Percentiles rank a stretch among this genome's conserved stretches.
Evolutionary conservation across 2,888 invertebrate genomes (phyloP).

Genomic region (Prosapia bicincta): DNA sequence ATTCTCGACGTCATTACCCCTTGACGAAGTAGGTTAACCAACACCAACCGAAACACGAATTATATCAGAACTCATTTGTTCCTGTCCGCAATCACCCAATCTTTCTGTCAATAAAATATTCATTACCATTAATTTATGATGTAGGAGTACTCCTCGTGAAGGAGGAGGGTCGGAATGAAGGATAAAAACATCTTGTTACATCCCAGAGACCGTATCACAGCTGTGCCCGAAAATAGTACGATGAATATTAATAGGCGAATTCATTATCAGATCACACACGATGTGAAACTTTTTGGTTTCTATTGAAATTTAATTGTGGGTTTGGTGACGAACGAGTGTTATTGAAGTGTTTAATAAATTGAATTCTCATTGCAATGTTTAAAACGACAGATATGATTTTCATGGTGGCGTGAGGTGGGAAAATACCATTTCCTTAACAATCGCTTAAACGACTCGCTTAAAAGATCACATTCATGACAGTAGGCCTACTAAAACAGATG

Average conservation of each 20-base stretch:
- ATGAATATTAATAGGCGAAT: not conserved
- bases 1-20: too few species aligned
- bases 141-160: not conserved
- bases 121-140: not conserved
- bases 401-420: too few species aligned
- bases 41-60: too few species aligned
- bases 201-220: not conserved
- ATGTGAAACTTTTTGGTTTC: not conserved
- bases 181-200: not conserved
- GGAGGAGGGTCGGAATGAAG: not conserved
- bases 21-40: too few species aligned
- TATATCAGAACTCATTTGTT: too few species aligned
- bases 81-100: not conserved
- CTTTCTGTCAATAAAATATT: not conserved
- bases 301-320: not conserved
- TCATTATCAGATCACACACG: not conserved
- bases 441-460: too few species aligned
- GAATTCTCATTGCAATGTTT: too few species aligned
- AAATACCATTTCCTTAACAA: too few species aligned
- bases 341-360: not conserved
- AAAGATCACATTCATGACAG: too few species aligned
- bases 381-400: too few species aligned
- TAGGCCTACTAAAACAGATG: too few species aligned
- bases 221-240: not conserved
- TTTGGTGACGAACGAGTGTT: not conserved